A percentile compares a stretch with the other conserved stretches of the same genome.
These are phyloP conservation scores for Cygnus atratus DNA, from an alignment of 2,113 vertebrate genomes.

Conservation along the genomic window DNA sequence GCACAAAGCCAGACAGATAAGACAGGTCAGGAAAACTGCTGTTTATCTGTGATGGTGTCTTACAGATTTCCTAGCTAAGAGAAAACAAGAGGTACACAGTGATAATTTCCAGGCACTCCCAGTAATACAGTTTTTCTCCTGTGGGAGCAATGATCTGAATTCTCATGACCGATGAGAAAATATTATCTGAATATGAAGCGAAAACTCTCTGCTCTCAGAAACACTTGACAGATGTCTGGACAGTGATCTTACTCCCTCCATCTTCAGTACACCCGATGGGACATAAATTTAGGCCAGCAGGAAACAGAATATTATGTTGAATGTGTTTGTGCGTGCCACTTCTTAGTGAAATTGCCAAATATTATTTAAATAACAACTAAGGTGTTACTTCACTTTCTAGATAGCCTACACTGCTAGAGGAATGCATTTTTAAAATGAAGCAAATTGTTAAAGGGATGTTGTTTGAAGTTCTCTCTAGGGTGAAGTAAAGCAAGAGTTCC, in stretches of 20 bases:
- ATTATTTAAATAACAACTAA: not conserved
- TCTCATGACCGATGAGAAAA: not conserved
- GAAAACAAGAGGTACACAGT: not conserved
- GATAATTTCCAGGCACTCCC: not conserved
- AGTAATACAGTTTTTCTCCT: not conserved
- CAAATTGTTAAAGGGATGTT: not conserved
- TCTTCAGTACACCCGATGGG: not conserved
- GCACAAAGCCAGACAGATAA: not conserved
- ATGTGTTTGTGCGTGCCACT: not conserved
- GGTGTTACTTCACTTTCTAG: not conserved
- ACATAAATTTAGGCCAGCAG: not conserved
- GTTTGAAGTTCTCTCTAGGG: not conserved
- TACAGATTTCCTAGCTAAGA: constrained; percentile 9
- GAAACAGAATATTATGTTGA: not conserved
- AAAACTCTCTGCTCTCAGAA: not conserved
- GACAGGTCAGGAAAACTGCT: constrained; percentile 4
- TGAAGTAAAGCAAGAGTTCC: not conserved
- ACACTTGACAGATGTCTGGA: not conserved
- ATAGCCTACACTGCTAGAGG: fast-evolving
- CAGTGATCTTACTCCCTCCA: not conserved
- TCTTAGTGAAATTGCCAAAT: not conserved
- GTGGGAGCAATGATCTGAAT: not conserved
- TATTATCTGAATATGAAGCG: not conserved
- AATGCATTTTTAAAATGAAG: not conserved
- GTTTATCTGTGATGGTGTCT: not conserved